Evolutionary conservation across 2,797 vertebrate species (phyloP).

Genomic region (Anniella stebbinsi): DNA sequence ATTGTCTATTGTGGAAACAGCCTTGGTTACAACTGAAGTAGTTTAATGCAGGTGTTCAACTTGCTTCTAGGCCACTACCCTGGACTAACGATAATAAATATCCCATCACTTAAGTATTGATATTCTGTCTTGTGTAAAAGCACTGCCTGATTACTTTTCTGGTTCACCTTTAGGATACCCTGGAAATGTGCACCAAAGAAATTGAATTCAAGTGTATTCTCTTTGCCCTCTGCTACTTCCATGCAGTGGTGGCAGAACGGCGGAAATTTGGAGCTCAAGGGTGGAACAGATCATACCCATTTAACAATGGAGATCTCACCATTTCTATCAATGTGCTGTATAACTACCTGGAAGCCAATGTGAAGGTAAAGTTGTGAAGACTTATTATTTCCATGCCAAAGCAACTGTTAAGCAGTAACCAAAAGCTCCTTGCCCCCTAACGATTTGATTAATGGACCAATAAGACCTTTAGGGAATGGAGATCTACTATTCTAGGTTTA

Average conservation of each 20-base stretch:
- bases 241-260: constrained; percentile 78
- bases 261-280: constrained; percentile 81
- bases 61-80: neutral
- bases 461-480: neutral
- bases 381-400: accelerated
- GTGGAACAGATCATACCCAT: constrained; percentile 81
- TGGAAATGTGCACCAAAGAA: constrained; percentile 82
- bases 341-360: constrained; percentile 81
- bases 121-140: neutral
- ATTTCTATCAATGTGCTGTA: constrained; percentile 78
- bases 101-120: neutral
- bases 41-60: neutral
- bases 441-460: neutral
- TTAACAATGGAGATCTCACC: constrained; percentile 81
- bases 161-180: constrained; percentile 68
- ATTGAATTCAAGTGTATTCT: constrained; percentile 78
- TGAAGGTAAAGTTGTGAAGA: constrained; percentile 65
- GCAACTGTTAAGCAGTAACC: accelerated
- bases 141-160: neutral
- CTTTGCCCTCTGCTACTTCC: constrained; percentile 82
- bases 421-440: neutral
- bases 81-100: neutral
- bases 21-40: neutral
- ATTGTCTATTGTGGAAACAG: neutral
- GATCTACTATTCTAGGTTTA: neutral